Base-by-base conservation (phyloP, 1,140 invertebrate species). In the Goniozus legneri region DNA sequence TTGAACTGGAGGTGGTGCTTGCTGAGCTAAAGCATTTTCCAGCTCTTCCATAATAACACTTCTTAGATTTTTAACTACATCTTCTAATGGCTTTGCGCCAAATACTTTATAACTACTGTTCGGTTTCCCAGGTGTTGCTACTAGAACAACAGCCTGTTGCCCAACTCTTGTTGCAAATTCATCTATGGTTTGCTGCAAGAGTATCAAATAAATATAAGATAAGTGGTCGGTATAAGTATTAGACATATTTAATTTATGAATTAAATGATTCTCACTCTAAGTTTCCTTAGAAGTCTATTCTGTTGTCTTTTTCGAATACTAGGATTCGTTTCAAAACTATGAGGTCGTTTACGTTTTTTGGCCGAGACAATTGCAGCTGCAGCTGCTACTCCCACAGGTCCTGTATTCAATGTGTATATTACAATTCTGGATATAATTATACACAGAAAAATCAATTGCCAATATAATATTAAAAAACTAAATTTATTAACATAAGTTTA, bases 281-380 rank as follows among this genome's bases (percentile, higher is more conserved):
- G 77, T 77, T 93, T 93, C 54, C 90, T 81, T 34, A 97, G 77
- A 51, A 98, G 77, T 62, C 95, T 83, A 65, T 97, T 98, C 76
- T 97, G 94, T 76, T 97, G 95, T 47, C 95, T 77, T 76, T 97
- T 97, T 53, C 95, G 79, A 42, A 97, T 93, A 31, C 94, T 97
- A 4, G 95, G 95, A 82, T 98, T 97, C 40, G 95, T 97, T 79
- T 98, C 95, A 77, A 98, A 98, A 60, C 91, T 91, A 76, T 97
- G 94, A 22, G 92, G 92, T 60, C 94, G 77, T 79, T 96, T 96
- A 52, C 94, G 81, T 66, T 97, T 97, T 69, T 96, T 97, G 0
- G 92, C 91, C 12, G 94, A 95, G 6, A 93, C 91, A 58, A 98
- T 97, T 12, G 95, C 95, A 19, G 95, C 95, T 3, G 95, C 95